Conservation (phyloP, 1,140 invertebrate genomes). For the Trichoplusia ni region DNA sequence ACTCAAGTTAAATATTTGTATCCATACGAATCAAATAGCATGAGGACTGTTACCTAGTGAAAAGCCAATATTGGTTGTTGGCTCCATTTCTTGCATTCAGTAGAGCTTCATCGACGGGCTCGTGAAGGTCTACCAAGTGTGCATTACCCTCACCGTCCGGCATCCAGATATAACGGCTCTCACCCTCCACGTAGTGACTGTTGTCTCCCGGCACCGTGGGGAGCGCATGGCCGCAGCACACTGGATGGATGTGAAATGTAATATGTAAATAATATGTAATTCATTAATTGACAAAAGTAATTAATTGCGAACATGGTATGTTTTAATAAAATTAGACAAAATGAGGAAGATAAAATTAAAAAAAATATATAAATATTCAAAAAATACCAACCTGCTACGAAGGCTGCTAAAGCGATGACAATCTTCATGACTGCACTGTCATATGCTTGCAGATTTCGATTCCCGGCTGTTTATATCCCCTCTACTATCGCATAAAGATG, state of each 20-base stretch:
- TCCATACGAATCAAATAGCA: too few species aligned
- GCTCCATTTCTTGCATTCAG: constrained; percentile 38
- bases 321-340: neutral
- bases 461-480: too few species aligned
- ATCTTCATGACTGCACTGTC: too few species aligned
- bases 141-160: constrained; percentile 41
- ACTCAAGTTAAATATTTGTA: too few species aligned
- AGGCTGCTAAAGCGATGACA: too few species aligned
- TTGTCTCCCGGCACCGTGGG: constrained; percentile 44
- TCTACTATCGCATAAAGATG: too few species aligned
- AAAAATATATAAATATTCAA: too few species aligned
- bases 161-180: constrained; percentile 48
- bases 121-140: constrained; percentile 42
- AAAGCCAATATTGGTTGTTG: constrained; percentile 50
- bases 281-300: too few species aligned
- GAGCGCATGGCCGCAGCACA: constrained; percentile 39
- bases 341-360: neutral
- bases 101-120: constrained; percentile 22
- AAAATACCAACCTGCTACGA: too few species aligned
- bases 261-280: too few species aligned
- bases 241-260: constrained; percentile 7
- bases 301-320: neutral
- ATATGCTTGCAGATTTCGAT: too few species aligned
- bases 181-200: constrained; percentile 53
- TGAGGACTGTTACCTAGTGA: constrained; percentile 50